These are phyloP conservation scores for Drosophila grimshawi DNA, from an alignment of 1,140 invertebrate species.

Conservation along the genomic window DNA sequence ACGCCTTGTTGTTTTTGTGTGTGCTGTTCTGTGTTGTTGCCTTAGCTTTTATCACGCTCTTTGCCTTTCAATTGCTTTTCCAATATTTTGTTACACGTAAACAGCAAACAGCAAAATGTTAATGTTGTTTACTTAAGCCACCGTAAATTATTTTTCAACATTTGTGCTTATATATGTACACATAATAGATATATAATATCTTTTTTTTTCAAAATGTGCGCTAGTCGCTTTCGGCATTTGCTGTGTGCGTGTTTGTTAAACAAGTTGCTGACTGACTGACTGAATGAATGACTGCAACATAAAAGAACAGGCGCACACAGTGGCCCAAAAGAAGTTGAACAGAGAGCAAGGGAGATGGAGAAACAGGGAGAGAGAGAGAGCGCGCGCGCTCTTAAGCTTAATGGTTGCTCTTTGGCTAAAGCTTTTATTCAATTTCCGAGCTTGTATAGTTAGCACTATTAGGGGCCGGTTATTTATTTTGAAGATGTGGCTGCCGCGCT, in stretches of 20 bases:
- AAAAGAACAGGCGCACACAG: slow-evolving; percentile 37
- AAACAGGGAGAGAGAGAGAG: slow-evolving; percentile 16
- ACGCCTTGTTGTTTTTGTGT: slow-evolving; percentile 43
- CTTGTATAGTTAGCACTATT: background rate
- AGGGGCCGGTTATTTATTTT: background rate
- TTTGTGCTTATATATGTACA: slow-evolving; percentile 10
- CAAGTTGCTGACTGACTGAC: slow-evolving; percentile 72
- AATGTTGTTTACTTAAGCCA: slow-evolving; percentile 46
- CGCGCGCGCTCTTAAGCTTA: background rate
- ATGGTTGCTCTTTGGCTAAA: background rate
- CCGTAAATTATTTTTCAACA: slow-evolving; percentile 5
- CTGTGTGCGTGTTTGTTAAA: slow-evolving; percentile 52
- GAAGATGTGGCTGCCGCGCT: background rate
- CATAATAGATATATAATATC: slow-evolving; percentile 14
- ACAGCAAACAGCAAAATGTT: slow-evolving; percentile 42
- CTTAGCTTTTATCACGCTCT: slow-evolving; percentile 75
- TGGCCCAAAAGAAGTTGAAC: slow-evolving; percentile 59
- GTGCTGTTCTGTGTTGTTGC: slow-evolving; percentile 69
- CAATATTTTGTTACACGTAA: slow-evolving; percentile 57
- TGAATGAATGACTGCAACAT: slow-evolving; percentile 57
- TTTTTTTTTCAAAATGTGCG: slow-evolving; percentile 2
- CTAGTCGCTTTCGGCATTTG: slow-evolving; percentile 5
- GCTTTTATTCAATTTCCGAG: background rate
- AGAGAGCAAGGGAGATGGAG: slow-evolving; percentile 19
- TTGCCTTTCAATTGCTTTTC: slow-evolving; percentile 59